Evolutionary conservation across 2,888 invertebrate species (phyloP).

Genomic region (Liodrosophila aerea): DNA sequence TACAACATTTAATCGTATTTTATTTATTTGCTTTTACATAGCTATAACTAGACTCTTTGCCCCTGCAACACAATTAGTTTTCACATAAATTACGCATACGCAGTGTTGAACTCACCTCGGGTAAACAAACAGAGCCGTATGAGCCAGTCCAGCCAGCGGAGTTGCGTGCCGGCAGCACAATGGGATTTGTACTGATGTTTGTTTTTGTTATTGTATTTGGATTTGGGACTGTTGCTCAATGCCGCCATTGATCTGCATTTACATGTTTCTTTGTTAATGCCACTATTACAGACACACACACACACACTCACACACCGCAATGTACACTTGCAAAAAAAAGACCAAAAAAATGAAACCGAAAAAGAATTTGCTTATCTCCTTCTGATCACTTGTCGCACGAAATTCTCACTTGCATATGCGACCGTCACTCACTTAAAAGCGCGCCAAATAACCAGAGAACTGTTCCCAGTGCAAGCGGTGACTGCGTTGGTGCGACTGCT

Average conservation of each 20-base stretch:
- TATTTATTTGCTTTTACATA: no score
- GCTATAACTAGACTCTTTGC: no score
- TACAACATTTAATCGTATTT: no score
- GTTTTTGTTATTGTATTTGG: not conserved
- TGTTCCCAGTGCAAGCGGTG: not conserved
- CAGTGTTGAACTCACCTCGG: slow-evolving; percentile 55
- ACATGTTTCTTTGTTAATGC: slow-evolving; percentile 48
- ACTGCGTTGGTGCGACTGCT: slow-evolving; percentile 27
- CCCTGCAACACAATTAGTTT: no score
- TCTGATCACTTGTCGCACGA: no score
- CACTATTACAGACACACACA: slow-evolving; percentile 10
- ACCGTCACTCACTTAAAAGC: slow-evolving; percentile 34
- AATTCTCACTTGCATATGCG: no score
- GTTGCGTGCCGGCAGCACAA: slow-evolving; percentile 49
- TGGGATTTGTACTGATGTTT: slow-evolving; percentile 40
- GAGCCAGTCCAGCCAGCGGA: slow-evolving; percentile 56
- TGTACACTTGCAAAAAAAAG: slow-evolving; percentile 15
- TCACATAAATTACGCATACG: slow-evolving; percentile 59
- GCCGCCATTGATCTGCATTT: slow-evolving; percentile 59
- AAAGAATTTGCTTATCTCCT: no score
- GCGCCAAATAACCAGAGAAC: slow-evolving; percentile 56
- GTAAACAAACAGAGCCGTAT: slow-evolving; percentile 53
- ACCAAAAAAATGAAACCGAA: no score
- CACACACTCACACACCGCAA: slow-evolving; percentile 31
- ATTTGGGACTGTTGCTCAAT: slow-evolving; percentile 40